Base-by-base conservation (phyloP, 1,140 invertebrate species). In the Atta texana region DNA sequence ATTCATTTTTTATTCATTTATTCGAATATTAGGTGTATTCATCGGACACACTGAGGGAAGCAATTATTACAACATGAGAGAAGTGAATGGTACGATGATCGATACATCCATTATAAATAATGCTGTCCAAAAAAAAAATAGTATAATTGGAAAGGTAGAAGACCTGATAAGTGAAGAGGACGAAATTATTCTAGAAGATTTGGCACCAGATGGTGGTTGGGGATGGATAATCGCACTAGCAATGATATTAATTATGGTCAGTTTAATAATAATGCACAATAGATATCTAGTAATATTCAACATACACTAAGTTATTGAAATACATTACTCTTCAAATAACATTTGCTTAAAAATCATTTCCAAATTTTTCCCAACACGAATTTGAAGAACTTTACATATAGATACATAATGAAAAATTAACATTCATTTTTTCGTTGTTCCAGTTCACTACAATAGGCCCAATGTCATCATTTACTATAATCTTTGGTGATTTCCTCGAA, bases 201-300 rank as follows among this genome's bases (percentile, higher is more conserved):
- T 94, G 6, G 95, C 96, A 12, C 96, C 96, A 0, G 96, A 96
- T 80, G 96, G 96, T 18, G 96, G 96, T 0, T 96, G 96, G 95
- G 96, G 96, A 4, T 96, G 96, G 95, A 94, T 96, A 88, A 95
- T 96, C 7, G 95, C 95, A 2, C 49, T 96, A 1, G 96, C 95
- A 0, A 94, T 95, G 85, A 95, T 95, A 64, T 86, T 96, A 31
- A 91, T 94, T 78, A 92, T 92, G 71, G 95, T 95, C 86, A 93
- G 94, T 93, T 77, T 31, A 24, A 71, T 7, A 66, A 44, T 28
- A 51, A 49, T 51, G n/a, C 16, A 21, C 21, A 39, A 7, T 44
- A 44, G 39, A 57, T 59, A 53, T 18, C 44, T 59, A 34, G 1
- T 24, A 51, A 5, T 59, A 14, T 14, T 61, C 39, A 44, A 44